Evolutionary conservation across 2,797 vertebrate genomes (phyloP).

Genomic region (Takifugu rubripes): DNA sequence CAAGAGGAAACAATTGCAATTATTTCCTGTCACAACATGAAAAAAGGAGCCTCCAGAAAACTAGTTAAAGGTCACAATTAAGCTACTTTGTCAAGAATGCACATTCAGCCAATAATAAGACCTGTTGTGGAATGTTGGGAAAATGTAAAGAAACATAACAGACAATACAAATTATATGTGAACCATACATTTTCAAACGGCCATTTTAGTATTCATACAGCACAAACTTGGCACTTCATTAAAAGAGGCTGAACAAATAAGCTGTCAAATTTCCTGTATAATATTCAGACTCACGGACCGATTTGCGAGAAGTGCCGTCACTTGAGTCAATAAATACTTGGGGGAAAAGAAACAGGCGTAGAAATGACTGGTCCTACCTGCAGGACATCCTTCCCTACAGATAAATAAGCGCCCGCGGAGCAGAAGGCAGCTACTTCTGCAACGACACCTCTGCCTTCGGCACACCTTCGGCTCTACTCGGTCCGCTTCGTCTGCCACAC

Average conservation of each 20-base stretch:
- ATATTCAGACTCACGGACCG: too few relatives aligned
- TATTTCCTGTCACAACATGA: too few relatives aligned
- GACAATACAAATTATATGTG: not conserved
- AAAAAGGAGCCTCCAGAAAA: too few relatives aligned
- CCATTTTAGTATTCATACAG: not conserved
- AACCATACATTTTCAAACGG: not conserved
- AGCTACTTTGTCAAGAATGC: not conserved
- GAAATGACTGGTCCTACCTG: slow-evolving; percentile 54
- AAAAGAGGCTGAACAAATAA: too few relatives aligned
- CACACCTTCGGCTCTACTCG: slow-evolving; percentile 24
- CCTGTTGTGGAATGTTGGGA: slow-evolving; percentile 1
- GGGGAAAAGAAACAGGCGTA: too few relatives aligned
- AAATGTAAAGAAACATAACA: too few relatives aligned
- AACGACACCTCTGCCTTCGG: slow-evolving; percentile 7
- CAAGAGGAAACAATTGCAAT: not conserved
- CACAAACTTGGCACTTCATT: too few relatives aligned
- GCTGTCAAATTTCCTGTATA: too few relatives aligned
- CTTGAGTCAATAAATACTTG: too few relatives aligned
- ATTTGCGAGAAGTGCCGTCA: too few relatives aligned
- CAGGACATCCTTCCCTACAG: slow-evolving; percentile 54
- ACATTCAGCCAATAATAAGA: not conserved
- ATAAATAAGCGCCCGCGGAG: too few relatives aligned
- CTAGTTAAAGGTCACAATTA: not conserved
- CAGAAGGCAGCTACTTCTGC: slow-evolving; percentile 8
- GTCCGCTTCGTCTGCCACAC: slow-evolving; percentile 15